Percentiles rank a stretch among this genome's conserved stretches.
These are phyloP conservation scores for Hyphantria cunea DNA, from an alignment of 1,140 invertebrate species.

Conservation along the genomic window DNA sequence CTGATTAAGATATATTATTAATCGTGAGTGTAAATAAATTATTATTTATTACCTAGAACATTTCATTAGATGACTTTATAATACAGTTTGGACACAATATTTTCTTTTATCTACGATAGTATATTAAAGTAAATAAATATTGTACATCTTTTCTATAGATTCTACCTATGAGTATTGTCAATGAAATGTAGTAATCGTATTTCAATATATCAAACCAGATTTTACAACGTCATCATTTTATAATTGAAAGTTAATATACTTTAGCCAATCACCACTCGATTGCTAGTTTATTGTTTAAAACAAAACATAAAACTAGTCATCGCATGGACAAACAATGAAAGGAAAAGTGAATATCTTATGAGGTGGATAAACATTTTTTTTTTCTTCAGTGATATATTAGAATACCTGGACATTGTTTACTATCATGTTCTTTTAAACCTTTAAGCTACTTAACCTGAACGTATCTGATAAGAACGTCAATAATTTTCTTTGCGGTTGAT, in stretches of 20 bases:
- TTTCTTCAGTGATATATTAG: constrained; percentile 22
- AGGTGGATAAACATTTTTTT: constrained; percentile 17
- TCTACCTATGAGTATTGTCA: too few species aligned
- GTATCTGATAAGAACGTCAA: too few species aligned
- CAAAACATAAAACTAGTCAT: constrained; percentile 36
- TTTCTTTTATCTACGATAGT: too few species aligned
- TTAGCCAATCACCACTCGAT: constrained; percentile 16
- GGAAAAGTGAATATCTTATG: constrained; percentile 29
- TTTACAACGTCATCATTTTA: constrained; percentile 32
- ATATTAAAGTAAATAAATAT: too few species aligned
- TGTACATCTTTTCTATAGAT: too few species aligned
- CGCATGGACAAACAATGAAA: constrained; percentile 30
- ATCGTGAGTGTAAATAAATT: too few species aligned
- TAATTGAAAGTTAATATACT: constrained; percentile 40
- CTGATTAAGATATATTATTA: too few species aligned
- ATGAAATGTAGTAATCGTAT: too few species aligned
- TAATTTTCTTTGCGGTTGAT: too few species aligned
- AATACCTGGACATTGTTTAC: constrained; percentile 9
- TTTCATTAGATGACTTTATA: too few species aligned
- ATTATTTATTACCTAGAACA: too few species aligned
- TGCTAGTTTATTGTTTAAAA: constrained; percentile 33
- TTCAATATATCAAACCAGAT: neutral
- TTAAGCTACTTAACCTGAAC: constrained; percentile 4
- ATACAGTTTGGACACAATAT: too few species aligned
- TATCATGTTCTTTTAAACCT: constrained; percentile 5